Percentiles rank a stretch among this genome's conserved stretches.
Evolutionary conservation across 2,113 vertebrate genomes (phyloP).

Genomic region (Tragulus kanchil): DNA sequence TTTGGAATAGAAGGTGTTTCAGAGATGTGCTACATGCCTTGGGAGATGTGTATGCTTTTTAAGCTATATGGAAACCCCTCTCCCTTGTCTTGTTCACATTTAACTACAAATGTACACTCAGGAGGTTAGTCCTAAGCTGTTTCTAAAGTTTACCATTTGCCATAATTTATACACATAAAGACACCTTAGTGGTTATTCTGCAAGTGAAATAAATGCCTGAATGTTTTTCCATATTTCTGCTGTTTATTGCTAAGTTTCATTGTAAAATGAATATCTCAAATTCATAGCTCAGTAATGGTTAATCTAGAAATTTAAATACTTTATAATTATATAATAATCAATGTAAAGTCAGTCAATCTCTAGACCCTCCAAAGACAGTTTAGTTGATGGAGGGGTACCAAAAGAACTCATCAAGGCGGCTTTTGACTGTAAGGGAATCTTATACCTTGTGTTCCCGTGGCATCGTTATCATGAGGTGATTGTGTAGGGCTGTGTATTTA

Average conservation of each 20-base stretch:
- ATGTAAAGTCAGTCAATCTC: not conserved
- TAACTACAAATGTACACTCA: slow-evolving; percentile 11
- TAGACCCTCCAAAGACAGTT: slow-evolving; percentile 6
- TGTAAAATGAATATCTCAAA: not conserved
- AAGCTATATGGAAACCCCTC: fast-evolving
- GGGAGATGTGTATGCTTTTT: slow-evolving; percentile 47
- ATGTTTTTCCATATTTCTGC: not conserved
- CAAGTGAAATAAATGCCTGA: slow-evolving; percentile 58
- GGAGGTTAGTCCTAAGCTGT: not conserved
- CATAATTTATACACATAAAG: not conserved
- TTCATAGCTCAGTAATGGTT: not conserved
- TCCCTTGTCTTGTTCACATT: slow-evolving; percentile 36
- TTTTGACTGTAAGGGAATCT: not conserved
- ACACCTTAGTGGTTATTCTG: slow-evolving; percentile 14
- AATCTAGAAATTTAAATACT: slow-evolving; percentile 30
- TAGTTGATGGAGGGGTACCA: not conserved
- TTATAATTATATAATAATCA: slow-evolving; percentile 7
- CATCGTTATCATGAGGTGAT: slow-evolving; percentile 44
- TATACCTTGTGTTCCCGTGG: not conserved
- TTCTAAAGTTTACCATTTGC: slow-evolving; percentile 11
- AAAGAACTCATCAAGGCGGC: not conserved
- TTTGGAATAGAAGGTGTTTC: slow-evolving; percentile 59
- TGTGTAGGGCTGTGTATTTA: not conserved
- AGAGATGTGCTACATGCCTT: not conserved
- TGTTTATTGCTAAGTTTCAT: slow-evolving; percentile 42